phyloP scores from a whole-genome alignment of 2,888 invertebrate species.

The Molanna angustata region DNA sequence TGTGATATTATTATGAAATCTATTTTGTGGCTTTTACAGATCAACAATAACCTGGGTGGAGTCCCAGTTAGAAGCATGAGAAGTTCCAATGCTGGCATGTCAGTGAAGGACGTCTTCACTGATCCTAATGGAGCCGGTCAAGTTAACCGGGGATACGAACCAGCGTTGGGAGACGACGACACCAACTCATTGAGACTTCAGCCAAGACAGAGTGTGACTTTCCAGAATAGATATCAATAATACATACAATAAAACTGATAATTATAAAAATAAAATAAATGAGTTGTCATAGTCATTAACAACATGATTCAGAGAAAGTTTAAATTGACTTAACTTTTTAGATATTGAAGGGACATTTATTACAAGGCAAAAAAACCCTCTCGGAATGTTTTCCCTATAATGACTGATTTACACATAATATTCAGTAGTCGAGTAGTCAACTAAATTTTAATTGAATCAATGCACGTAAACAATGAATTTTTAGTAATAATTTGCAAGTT shows the following conservation, averaged over 20 bases:
- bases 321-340: too few species aligned
- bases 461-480: too few species aligned
- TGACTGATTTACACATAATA: too few species aligned
- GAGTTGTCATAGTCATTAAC: not conserved
- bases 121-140: conserved; percentile 70
- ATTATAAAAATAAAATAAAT: not conserved
- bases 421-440: too few species aligned
- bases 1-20: too few species aligned
- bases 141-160: conserved; percentile 75
- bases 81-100: conserved; percentile 74
- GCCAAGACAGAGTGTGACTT: conserved; percentile 63
- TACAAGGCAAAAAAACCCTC: too few species aligned
- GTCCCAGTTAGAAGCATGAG: conserved; percentile 64
- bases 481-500: too few species aligned
- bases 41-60: conserved; percentile 61
- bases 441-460: too few species aligned
- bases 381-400: too few species aligned
- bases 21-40: too few species aligned
- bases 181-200: conserved; percentile 72
- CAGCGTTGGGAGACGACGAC: conserved; percentile 64
- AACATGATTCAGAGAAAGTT: too few species aligned
- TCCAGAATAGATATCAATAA: conserved; percentile 34
- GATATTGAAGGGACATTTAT: too few species aligned
- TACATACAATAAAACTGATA: conserved; percentile 17
- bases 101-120: conserved; percentile 76